phyloP scores from a whole-genome alignment of 2,113 vertebrate genomes.

The Helogale parvula region DNA sequence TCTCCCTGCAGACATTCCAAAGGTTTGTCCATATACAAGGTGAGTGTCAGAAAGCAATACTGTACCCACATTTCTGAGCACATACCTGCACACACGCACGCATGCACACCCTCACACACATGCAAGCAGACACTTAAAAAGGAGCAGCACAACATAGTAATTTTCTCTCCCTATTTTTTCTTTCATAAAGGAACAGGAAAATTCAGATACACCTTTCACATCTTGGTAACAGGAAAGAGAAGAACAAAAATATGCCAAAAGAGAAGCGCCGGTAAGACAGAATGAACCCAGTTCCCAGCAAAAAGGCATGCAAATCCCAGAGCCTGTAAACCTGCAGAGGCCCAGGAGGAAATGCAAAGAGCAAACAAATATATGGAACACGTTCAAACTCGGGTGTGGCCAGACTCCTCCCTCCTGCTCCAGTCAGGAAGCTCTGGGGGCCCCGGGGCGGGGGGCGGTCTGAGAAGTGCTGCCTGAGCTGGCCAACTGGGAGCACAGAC shows the following conservation, averaged over 20 bases:
- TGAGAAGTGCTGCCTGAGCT: neutral
- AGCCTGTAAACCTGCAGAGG: neutral
- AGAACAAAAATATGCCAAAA: conserved; percentile 13
- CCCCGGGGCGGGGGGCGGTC: fast-evolving
- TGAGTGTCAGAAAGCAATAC: neutral
- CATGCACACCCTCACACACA: neutral
- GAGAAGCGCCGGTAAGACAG: neutral
- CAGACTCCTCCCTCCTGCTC: neutral
- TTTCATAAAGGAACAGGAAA: conserved; percentile 33
- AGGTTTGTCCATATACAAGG: neutral
- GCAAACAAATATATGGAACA: neutral
- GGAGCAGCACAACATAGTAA: neutral
- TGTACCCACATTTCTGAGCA: neutral
- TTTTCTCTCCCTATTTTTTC: conserved; percentile 41
- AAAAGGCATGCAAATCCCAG: neutral
- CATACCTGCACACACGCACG: no score
- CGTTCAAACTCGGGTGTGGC: neutral
- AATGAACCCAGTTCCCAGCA: neutral
- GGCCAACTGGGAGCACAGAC: neutral
- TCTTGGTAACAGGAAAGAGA: neutral
- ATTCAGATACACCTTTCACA: neutral
- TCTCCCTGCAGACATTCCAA: neutral
- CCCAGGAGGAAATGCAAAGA: neutral
- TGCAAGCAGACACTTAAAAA: neutral
- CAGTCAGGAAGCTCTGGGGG: fast-evolving